A percentile compares a stretch with the other conserved stretches of the same genome.
These are phyloP conservation scores for Triplophysa bombifrons DNA, from an alignment of 2,797 vertebrate genomes.

Conservation along the genomic window DNA sequence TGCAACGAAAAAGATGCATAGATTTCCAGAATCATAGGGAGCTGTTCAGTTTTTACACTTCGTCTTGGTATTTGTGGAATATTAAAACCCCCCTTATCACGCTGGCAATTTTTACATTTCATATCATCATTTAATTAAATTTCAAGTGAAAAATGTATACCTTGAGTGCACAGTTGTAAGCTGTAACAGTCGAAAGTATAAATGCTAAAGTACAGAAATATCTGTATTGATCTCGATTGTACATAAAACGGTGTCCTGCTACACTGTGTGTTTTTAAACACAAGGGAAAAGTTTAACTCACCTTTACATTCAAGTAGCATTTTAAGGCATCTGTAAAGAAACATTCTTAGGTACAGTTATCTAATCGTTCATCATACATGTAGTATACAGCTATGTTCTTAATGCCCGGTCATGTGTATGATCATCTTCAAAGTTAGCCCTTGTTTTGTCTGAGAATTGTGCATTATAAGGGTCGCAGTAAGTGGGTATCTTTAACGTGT, in stretches of 20 bases:
- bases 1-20: neutral
- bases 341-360: neutral
- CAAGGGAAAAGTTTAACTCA: neutral
- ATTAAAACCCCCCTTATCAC: neutral
- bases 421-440: neutral
- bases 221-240: neutral
- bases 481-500: constrained; percentile 1
- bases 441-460: constrained; percentile 10
- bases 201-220: neutral
- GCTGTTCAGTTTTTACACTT: neutral
- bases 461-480: neutral
- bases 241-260: neutral
- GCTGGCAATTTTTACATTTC: neutral
- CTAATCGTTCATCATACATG: neutral
- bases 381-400: neutral
- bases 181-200: neutral
- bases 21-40: neutral
- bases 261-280: neutral
- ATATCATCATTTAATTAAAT: neutral
- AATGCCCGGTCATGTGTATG: neutral
- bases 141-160: neutral
- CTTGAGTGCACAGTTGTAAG: neutral
- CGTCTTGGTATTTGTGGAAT: neutral
- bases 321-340: neutral
- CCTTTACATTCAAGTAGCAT: too few relatives aligned